phyloP scores from a whole-genome alignment of 2,113 vertebrate species.

The Crotalus horridus region DNA sequence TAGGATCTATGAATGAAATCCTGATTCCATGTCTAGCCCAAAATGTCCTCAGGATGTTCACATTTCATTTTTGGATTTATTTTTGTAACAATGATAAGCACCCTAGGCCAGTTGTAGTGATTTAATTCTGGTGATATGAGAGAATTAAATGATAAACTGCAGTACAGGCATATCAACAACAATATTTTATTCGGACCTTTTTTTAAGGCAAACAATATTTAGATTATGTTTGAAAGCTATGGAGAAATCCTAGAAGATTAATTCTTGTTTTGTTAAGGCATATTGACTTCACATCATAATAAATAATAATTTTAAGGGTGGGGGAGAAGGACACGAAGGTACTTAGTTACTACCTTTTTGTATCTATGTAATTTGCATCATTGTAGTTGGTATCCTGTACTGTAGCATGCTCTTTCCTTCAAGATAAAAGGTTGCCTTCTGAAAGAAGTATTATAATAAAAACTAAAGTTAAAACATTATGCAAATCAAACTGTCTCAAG shows the following conservation, averaged over 20 bases:
- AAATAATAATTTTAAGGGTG: constrained; percentile 24
- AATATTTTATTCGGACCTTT: fast-evolving
- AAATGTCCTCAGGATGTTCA: neutral
- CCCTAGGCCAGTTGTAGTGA: fast-evolving
- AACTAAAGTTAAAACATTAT: constrained; percentile 59
- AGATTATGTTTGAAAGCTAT: neutral
- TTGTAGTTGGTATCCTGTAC: constrained; percentile 44
- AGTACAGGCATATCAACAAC: neutral
- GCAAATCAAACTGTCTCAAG: constrained; percentile 61
- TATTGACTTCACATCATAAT: constrained; percentile 34
- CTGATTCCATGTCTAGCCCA: neutral
- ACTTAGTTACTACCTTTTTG: constrained; percentile 46
- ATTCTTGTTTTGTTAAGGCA: constrained; percentile 36
- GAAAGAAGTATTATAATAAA: constrained; percentile 42
- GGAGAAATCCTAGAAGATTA: constrained; percentile 21
- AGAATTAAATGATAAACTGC: constrained; percentile 39
- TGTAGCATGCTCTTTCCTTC: constrained; percentile 46
- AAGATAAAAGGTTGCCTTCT: constrained; percentile 36
- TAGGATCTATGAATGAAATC: neutral
- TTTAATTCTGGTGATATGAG: neutral
- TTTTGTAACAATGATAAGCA: neutral
- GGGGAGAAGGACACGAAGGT: constrained; percentile 39
- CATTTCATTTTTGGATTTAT: neutral
- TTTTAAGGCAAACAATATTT: constrained; percentile 1
- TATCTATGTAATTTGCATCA: constrained; percentile 54